Conservation (phyloP, 2,797 vertebrate genomes). For the Orientallactaga sibirica region DNA sequence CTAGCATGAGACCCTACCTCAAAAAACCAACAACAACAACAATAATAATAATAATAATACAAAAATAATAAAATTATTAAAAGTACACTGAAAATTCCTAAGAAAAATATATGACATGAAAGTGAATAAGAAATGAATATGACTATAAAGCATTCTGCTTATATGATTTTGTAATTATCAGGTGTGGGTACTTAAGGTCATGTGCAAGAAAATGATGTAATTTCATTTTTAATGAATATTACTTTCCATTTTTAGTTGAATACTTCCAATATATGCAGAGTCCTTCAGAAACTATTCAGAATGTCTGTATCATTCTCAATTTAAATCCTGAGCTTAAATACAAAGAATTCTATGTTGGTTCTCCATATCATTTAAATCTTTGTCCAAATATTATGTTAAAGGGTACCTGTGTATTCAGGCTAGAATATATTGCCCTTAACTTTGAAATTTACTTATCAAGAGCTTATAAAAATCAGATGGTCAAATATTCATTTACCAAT, state of each 20-base stretch:
- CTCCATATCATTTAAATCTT: not conserved
- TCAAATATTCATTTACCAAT: slow-evolving; percentile 22
- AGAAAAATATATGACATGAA: not conserved
- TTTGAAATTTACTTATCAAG: slow-evolving; percentile 38
- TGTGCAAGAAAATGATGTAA: not conserved
- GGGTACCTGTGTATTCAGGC: not conserved
- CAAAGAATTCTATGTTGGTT: not conserved
- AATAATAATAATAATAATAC: no score
- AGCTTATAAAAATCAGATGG: not conserved
- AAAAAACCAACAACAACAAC: no score
- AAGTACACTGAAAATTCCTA: not conserved
- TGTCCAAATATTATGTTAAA: not conserved
- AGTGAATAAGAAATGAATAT: not conserved
- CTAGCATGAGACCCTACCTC: no score
- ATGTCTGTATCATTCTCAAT: not conserved
- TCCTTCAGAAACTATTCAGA: slow-evolving; percentile 18
- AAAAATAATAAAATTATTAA: not conserved
- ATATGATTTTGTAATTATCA: not conserved
- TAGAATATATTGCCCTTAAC: not conserved
- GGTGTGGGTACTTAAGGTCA: not conserved
- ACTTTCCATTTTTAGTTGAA: slow-evolving; percentile 21
- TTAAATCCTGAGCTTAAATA: not conserved
- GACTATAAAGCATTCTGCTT: not conserved
- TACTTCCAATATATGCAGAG: not conserved
- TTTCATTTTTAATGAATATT: not conserved